Evolutionary conservation across 2,888 invertebrate species (phyloP).

Genomic region (Harpalus rufipes): DNA sequence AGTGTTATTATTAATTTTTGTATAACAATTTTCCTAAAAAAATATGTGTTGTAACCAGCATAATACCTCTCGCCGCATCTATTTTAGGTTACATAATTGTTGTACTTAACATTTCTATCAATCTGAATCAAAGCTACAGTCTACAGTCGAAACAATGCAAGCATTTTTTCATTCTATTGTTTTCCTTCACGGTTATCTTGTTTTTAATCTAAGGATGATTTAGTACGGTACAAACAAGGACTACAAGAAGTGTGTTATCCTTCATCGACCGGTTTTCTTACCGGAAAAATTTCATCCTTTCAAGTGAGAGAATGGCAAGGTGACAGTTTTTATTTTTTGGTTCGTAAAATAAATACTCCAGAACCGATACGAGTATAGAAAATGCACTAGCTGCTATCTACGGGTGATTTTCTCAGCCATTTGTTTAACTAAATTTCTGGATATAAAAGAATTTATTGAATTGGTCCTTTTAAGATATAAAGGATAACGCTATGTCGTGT

Average conservation of each 20-base stretch:
- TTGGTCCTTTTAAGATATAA: conserved; percentile 14
- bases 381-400: conserved; percentile 24
- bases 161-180: no score
- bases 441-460: conserved; percentile 37
- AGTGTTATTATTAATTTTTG: no score
- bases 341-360: conserved; percentile 31
- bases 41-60: no score
- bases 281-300: conserved; percentile 30
- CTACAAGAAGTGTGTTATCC: background rate
- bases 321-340: conserved; percentile 48
- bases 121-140: no score
- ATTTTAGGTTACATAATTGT: no score
- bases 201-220: background rate
- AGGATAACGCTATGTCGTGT: background rate
- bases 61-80: no score
- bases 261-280: conserved; percentile 20
- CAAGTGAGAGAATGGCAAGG: conserved; percentile 37
- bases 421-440: conserved; percentile 41
- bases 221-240: background rate
- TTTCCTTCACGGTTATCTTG: no score
- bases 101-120: no score
- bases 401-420: conserved; percentile 11
- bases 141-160: no score
- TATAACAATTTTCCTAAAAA: no score
- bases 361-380: conserved; percentile 10